Evolutionary conservation across 2,888 invertebrate species (phyloP).

Genomic region (Nymphalis polychloros): DNA sequence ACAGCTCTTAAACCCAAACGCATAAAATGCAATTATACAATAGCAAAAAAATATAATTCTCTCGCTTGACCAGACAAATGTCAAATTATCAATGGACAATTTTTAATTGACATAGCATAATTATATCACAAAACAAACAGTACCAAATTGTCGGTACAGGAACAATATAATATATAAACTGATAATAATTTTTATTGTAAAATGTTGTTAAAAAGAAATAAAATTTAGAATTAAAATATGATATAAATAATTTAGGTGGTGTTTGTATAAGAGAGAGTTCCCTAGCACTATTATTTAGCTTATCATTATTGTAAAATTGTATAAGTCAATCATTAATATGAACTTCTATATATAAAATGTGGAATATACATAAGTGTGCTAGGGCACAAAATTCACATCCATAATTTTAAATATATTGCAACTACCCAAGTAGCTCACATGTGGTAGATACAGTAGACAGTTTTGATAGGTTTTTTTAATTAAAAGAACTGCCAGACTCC

Average conservation of each 20-base stretch:
- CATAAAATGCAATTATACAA: conserved; percentile 72
- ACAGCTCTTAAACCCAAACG: conserved; percentile 68
- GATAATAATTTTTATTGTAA: conserved; percentile 15
- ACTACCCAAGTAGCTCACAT: conserved; percentile 68
- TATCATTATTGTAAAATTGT: conserved; percentile 32
- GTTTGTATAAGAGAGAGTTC: conserved; percentile 24
- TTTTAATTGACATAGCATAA: conserved; percentile 78
- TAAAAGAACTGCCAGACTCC: conserved; percentile 92
- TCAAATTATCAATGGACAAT: conserved; percentile 73
- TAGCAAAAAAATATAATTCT: conserved; percentile 66
- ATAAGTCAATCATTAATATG: conserved; percentile 33
- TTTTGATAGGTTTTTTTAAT: conserved; percentile 47
- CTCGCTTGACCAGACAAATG: conserved; percentile 74
- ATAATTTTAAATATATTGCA: conserved; percentile 67
- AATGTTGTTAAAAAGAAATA: conserved; percentile 20
- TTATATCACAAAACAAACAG: conserved; percentile 71
- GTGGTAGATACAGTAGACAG: conserved; percentile 57
- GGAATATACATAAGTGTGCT: conserved; percentile 35
- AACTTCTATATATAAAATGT: conserved; percentile 36
- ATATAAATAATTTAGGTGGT: conserved; percentile 27
- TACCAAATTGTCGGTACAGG: conserved; percentile 51
- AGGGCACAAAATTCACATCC: conserved; percentile 45
- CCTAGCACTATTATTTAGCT: conserved; percentile 35
- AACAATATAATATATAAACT: conserved; percentile 35
- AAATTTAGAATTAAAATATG: conserved; percentile 24